These are phyloP conservation scores for Xenopus borealis DNA, from an alignment of 2,113 vertebrate genomes.

Conservation along the genomic window DNA sequence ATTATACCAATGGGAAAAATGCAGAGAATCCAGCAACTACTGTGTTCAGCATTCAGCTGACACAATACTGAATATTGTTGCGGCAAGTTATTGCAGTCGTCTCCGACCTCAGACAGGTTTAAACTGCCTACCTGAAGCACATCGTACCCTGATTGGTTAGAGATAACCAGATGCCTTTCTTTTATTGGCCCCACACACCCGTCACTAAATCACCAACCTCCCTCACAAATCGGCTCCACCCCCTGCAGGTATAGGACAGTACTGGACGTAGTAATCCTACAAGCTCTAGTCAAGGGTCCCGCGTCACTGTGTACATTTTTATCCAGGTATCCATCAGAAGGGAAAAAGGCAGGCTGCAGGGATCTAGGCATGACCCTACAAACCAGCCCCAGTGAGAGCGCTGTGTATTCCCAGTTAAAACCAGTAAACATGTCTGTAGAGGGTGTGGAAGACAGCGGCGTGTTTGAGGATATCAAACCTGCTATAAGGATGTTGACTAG, in stretches of 20 bases:
- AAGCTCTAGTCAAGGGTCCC: conserved; percentile 13
- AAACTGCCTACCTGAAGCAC: conserved; percentile 7
- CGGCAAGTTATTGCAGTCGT: not conserved
- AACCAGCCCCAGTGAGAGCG: conserved; percentile 55
- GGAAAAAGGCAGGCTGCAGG: not conserved
- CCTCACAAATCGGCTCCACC: conserved; percentile 43
- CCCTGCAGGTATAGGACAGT: conserved; percentile 73
- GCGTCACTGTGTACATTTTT: not conserved
- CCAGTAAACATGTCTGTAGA: conserved; percentile 78
- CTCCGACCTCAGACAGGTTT: conserved; percentile 13
- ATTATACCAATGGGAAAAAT: not conserved
- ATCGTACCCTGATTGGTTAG: conserved; percentile 28
- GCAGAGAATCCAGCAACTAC: too few relatives aligned
- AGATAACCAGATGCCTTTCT: conserved; percentile 23
- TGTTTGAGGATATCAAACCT: conserved; percentile 86
- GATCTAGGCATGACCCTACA: conserved; percentile 39
- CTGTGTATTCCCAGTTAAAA: conserved; percentile 78
- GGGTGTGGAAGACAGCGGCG: conserved; percentile 69
- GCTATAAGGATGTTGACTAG: conserved; percentile 58
- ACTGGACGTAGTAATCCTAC: conserved; percentile 8
- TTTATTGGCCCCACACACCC: conserved; percentile 54
- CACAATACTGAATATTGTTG: not conserved
- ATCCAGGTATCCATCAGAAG: not conserved
- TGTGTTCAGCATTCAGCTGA: too few relatives aligned
- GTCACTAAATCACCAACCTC: conserved; percentile 22